Evolutionary conservation across 2,888 invertebrate genomes (phyloP).

Genomic region (Amphipoea oculea): DNA sequence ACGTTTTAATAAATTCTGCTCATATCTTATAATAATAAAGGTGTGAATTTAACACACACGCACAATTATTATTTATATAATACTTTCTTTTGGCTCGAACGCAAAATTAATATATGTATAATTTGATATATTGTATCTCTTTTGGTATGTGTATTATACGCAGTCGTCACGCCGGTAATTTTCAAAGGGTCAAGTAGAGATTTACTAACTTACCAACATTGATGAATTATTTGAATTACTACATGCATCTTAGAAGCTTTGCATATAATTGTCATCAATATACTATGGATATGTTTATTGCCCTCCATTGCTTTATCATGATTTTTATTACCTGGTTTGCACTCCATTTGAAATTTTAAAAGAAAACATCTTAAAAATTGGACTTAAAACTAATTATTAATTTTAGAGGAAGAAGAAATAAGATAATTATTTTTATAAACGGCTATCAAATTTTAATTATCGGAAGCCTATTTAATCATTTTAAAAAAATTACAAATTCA

Average conservation of each 20-base stretch:
- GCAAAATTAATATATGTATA: constrained; percentile 49
- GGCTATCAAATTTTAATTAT: too few relatives aligned
- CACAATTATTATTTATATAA: constrained; percentile 41
- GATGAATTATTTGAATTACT: constrained; percentile 5
- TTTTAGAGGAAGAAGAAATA: background rate
- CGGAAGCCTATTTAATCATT: too few relatives aligned
- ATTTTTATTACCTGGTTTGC: background rate
- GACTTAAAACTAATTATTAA: too few relatives aligned
- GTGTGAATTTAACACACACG: constrained; percentile 40
- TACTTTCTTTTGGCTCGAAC: constrained; percentile 55
- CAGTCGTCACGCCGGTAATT: constrained; percentile 24
- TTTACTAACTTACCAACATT: background rate
- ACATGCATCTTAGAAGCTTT: constrained; percentile 18
- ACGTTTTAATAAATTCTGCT: constrained; percentile 9
- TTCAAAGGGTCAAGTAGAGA: constrained; percentile 40
- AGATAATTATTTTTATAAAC: background rate
- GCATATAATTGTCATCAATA: constrained; percentile 4
- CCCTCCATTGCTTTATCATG: background rate
- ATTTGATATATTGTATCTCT: constrained; percentile 42
- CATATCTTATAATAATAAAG: constrained; percentile 34
- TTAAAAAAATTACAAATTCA: background rate
- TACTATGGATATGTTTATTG: background rate
- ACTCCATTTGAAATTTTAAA: background rate
- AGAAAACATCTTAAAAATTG: too few relatives aligned
- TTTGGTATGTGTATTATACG: constrained; percentile 18